Base-by-base conservation (phyloP, 2,888 invertebrate genomes). In the Saturnia japonica region DNA sequence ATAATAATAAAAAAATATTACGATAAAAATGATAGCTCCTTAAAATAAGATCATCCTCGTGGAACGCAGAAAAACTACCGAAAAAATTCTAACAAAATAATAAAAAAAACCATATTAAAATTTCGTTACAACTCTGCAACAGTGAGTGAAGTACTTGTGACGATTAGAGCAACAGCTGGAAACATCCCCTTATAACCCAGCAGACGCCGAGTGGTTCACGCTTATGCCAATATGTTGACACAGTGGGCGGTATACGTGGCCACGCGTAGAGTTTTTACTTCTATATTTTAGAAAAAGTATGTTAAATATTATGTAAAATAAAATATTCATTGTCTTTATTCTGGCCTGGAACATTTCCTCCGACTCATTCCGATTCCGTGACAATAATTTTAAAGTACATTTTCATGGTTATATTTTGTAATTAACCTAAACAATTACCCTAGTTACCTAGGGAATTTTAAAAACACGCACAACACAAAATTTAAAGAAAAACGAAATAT, bases 191-290 rank as follows among this genome's bases (percentile, higher is more conserved):
- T 64, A 66, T 67, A 68, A 68, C 66, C 25, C 74, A 71, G 74
- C 72, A 73, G 74, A 68, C 64, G 68, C 62, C 72, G 72, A 80
- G 80, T 75, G 75, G 74, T 74, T 75, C 78, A 76, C 72, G 77
- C 78, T 80, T 80, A 72, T 73, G 60, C 69, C 85, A 85, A 85
- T 85, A 86, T 85, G 85, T 74, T 75, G 62, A 67, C 82, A 70
- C 81, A 72, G 74, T 78, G 79, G 84, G 85, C 68, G 84, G 80
- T 77, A 71, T 54, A 62, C 42, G 47, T 60, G 43, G 70, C 11
- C 42, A 22, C 25, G 51, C 47, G 67, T 45, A 19, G 45, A 6
- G 14, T 25, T 45, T 47, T 64, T 60, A 28, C 9, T 62, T 62
- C 14, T 12, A 22, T 22, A 42, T 8, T 57, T 43, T 69, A 43